phyloP scores from a whole-genome alignment of 2,888 invertebrate genomes.

The Xanthorhoe designata region DNA sequence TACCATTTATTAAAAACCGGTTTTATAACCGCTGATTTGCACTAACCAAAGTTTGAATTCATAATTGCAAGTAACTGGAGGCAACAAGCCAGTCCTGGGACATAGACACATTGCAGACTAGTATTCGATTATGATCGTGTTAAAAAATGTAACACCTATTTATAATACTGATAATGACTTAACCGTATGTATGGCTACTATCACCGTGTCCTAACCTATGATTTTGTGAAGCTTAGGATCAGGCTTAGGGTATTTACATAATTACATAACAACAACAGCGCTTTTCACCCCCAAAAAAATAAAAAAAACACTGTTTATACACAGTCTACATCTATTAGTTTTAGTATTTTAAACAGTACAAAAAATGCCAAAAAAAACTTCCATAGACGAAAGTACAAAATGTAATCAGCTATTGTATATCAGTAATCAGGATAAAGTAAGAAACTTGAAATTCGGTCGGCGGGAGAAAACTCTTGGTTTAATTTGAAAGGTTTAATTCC shows the following conservation, averaged over 20 bases:
- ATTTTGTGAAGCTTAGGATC: constrained; percentile 71
- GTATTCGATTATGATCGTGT: constrained; percentile 23
- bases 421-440: neutral
- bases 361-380: neutral
- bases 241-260: constrained; percentile 73
- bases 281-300: constrained; percentile 48
- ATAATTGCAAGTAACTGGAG: neutral
- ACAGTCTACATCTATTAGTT: neutral
- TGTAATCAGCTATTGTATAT: neutral
- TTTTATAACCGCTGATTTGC: neutral
- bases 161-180: constrained; percentile 61
- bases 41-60: neutral
- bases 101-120: neutral
- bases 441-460: neutral
- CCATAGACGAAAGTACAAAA: neutral
- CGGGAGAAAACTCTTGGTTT: neutral
- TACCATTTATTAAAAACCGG: neutral
- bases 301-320: too few relatives aligned
- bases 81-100: neutral
- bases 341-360: neutral
- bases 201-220: constrained; percentile 82
- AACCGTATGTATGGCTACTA: constrained; percentile 70
- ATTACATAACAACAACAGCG: constrained; percentile 77
- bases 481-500: neutral
- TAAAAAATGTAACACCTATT: constrained; percentile 52